phyloP scores from a whole-genome alignment of 2,888 invertebrate genomes.

The Torymus texanus region DNA sequence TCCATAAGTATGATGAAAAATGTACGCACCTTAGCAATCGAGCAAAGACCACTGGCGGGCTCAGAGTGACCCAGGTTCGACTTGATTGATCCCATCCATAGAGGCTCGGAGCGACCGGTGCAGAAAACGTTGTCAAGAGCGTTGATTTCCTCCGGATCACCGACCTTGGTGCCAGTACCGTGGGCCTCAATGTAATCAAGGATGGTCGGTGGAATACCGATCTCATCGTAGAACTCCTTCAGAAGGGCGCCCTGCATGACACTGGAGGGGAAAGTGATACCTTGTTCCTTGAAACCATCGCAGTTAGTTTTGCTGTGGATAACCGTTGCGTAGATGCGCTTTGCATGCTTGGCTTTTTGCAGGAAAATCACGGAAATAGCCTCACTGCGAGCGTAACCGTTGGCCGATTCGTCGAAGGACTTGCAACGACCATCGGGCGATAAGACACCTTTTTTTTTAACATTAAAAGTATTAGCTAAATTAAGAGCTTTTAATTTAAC shows the following conservation, averaged over 20 bases:
- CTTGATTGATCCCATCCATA: constrained; percentile 92
- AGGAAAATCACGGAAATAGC: constrained; percentile 82
- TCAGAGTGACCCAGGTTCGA: constrained; percentile 96
- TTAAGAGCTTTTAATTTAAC: too few species aligned
- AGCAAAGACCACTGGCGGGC: constrained; percentile 88
- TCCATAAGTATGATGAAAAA: too few species aligned
- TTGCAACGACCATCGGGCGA: constrained; percentile 90
- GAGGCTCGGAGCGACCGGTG: constrained; percentile 81
- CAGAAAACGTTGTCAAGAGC: constrained; percentile 88
- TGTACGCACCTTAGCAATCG: constrained; percentile 83
- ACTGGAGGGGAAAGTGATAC: constrained; percentile 63
- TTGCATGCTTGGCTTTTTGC: constrained; percentile 78
- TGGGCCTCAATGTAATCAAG: constrained; percentile 82
- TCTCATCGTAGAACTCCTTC: constrained; percentile 78
- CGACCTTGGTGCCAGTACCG: constrained; percentile 86
- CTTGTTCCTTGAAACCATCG: constrained; percentile 75
- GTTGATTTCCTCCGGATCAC: constrained; percentile 92
- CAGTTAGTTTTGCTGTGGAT: constrained; percentile 78
- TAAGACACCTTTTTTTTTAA: constrained; percentile 78
- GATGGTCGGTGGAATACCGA: constrained; percentile 77
- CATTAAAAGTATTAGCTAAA: too few species aligned
- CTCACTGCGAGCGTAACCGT: constrained; percentile 88
- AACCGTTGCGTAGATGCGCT: constrained; percentile 75
- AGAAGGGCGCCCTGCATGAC: constrained; percentile 67
- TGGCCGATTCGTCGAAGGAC: constrained; percentile 88